Percentiles rank a stretch among this genome's conserved stretches.
Evolutionary conservation across 2,888 invertebrate genomes (phyloP).

Genomic region (Eristalis pertinax): DNA sequence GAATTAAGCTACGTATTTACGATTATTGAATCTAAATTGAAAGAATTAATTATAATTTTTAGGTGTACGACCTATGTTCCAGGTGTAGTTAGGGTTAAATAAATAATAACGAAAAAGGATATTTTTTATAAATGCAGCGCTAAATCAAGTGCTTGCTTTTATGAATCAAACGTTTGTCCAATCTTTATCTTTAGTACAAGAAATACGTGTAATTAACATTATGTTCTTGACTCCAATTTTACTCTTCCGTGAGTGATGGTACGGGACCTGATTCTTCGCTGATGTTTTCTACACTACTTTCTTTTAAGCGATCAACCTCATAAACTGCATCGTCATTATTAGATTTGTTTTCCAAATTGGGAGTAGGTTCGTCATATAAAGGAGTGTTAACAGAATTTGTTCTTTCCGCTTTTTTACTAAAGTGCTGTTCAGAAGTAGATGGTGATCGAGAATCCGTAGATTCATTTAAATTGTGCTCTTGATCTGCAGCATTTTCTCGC

Average conservation of each 20-base stretch:
- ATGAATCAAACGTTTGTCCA: background rate
- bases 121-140: constrained; percentile 52
- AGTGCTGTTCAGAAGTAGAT: constrained; percentile 25
- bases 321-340: constrained; percentile 12
- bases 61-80: background rate
- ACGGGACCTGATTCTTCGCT: constrained; percentile 38
- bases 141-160: constrained; percentile 2
- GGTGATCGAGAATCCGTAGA: constrained; percentile 14
- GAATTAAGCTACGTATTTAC: background rate
- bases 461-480: constrained; percentile 13
- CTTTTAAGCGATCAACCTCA: constrained; percentile 3
- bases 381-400: constrained; percentile 60
- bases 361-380: constrained; percentile 59
- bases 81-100: background rate
- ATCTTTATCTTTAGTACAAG: background rate
- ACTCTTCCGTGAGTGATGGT: constrained; percentile 28
- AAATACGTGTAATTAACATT: background rate
- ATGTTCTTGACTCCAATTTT: background rate
- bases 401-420: constrained; percentile 49
- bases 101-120: constrained; percentile 34
- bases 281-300: constrained; percentile 31
- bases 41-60: background rate
- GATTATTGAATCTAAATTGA: no score
- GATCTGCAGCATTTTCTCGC: background rate
- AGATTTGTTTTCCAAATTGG: constrained; percentile 40